phyloP scores from a whole-genome alignment of 2,888 invertebrate species.

The Cerastoderma edule region DNA sequence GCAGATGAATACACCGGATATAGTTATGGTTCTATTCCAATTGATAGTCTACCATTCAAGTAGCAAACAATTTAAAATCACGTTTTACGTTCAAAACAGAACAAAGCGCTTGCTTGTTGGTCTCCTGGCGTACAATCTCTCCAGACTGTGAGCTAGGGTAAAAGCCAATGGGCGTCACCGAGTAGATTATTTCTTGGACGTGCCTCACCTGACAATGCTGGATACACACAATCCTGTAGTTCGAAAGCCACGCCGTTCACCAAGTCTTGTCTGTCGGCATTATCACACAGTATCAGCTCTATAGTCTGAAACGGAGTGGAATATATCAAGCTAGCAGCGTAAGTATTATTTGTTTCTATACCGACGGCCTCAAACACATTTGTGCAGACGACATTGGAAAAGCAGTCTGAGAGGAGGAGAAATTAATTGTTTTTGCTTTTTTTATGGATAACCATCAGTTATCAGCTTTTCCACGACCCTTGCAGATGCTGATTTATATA shows the following conservation, averaged over 20 bases:
- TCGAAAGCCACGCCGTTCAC: conserved; percentile 33
- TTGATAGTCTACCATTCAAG: too few relatives aligned
- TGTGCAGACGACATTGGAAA: background rate
- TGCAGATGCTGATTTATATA: background rate
- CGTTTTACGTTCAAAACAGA: too few relatives aligned
- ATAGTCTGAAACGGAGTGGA: conserved; percentile 22
- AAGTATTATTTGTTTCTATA: too few relatives aligned
- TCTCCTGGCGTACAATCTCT: too few relatives aligned
- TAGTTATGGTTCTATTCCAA: too few relatives aligned
- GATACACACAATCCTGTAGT: conserved; percentile 37
- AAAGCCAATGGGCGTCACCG: background rate
- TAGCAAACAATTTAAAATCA: too few relatives aligned
- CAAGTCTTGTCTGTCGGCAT: background rate
- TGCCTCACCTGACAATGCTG: conserved; percentile 24
- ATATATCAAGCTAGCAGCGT: too few relatives aligned
- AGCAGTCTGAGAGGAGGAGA: background rate
- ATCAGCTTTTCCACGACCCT: background rate
- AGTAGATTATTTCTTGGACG: too few relatives aligned
- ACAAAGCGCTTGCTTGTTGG: too few relatives aligned
- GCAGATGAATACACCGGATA: too few relatives aligned
- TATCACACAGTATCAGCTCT: conserved; percentile 36
- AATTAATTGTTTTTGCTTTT: background rate
- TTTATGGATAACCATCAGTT: background rate
- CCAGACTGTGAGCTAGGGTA: too few relatives aligned
- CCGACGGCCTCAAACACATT: too few relatives aligned